These are phyloP conservation scores for Daphoenositta chrysoptera DNA, from an alignment of 2,113 vertebrate species.

Conservation along the genomic window DNA sequence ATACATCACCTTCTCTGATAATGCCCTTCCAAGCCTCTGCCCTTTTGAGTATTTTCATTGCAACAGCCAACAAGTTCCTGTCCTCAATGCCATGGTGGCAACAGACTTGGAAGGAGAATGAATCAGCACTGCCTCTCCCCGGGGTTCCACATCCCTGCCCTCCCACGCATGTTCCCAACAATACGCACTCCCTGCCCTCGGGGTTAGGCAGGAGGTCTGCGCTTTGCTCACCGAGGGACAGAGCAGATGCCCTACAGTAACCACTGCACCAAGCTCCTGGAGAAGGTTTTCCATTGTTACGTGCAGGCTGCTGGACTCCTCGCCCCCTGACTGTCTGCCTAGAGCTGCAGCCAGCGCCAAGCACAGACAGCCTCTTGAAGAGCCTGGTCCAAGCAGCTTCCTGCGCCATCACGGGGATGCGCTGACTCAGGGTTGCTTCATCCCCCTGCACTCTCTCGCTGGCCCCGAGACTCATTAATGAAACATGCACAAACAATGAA, in stretches of 20 bases:
- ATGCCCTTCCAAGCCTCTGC: neutral
- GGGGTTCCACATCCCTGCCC: neutral
- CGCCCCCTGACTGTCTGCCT: neutral
- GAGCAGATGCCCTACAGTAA: neutral
- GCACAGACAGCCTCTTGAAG: neutral
- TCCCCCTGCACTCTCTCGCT: neutral
- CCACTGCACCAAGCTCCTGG: neutral
- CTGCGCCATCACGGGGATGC: accelerated
- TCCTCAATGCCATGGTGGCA: neutral
- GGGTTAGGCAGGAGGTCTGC: neutral
- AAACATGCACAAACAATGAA: neutral
- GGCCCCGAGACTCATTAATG: neutral
- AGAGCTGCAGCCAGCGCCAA: neutral
- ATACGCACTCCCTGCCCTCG: neutral
- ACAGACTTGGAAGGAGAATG: neutral
- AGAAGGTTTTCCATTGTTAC: neutral
- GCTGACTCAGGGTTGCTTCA: neutral
- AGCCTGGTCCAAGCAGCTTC: neutral
- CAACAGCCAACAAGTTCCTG: neutral
- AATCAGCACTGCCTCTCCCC: neutral
- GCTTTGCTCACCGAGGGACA: accelerated
- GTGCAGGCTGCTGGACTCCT: neutral
- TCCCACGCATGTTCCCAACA: neutral
- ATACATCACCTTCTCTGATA: neutral
- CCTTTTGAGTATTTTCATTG: accelerated